Evolutionary conservation across 1,140 invertebrate species (phyloP).

Genomic region (Polypedilum pembai): DNA sequence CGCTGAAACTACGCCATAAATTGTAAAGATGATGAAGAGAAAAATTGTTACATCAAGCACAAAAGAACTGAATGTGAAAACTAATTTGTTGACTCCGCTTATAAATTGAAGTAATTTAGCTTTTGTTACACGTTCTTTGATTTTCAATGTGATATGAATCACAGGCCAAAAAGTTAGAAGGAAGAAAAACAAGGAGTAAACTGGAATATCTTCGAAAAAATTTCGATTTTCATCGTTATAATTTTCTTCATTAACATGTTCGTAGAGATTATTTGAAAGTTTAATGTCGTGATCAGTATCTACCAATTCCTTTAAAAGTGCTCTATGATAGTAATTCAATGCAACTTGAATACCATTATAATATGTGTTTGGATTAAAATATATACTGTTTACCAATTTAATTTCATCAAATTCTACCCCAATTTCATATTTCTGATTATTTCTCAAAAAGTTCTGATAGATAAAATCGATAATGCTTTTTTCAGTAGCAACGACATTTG

Average conservation of each 20-base stretch:
- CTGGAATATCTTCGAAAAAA: constrained; percentile 49
- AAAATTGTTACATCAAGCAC: constrained; percentile 62
- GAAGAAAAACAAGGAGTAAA: constrained; percentile 56
- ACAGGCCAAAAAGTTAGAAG: constrained; percentile 41
- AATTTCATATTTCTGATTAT: neutral
- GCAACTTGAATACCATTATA: neutral
- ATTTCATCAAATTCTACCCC: neutral
- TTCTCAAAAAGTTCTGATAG: neutral
- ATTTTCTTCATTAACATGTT: constrained; percentile 40
- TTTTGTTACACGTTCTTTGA: constrained; percentile 50
- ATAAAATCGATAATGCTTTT: neutral
- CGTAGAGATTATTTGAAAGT: neutral
- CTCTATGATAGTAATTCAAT: neutral
- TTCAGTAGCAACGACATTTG: neutral
- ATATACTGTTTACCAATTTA: neutral
- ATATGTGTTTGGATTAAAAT: neutral
- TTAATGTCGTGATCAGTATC: neutral
- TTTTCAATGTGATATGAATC: constrained; percentile 60
- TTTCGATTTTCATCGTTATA: no score
- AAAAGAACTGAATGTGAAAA: constrained; percentile 61
- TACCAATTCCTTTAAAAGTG: neutral
- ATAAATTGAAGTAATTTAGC: constrained; percentile 51
- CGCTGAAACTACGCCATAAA: constrained; percentile 45
- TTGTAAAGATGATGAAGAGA: constrained; percentile 45
- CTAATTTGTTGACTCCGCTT: constrained; percentile 57